Percentiles rank a stretch among this genome's conserved stretches.
Evolutionary conservation across 2,888 invertebrate species (phyloP).

Genomic region (Bombylius major): DNA sequence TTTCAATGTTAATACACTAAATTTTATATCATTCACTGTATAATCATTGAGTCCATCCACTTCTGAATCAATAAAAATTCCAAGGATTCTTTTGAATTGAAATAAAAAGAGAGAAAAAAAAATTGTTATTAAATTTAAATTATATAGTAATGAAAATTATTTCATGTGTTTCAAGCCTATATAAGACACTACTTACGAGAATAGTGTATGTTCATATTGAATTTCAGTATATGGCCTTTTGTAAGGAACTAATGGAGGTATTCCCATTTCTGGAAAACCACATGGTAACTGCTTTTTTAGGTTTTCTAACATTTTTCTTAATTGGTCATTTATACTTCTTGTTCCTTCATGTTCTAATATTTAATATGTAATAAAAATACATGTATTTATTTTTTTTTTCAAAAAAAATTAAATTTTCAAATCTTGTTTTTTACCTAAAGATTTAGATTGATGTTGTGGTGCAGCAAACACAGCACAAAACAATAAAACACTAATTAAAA

Average conservation of each 20-base stretch:
- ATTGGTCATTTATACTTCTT: slow-evolving; percentile 24
- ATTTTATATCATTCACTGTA: slow-evolving; percentile 21
- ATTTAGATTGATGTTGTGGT: no score
- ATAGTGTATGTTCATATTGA: background rate
- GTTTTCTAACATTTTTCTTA: slow-evolving; percentile 26
- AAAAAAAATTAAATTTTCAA: background rate
- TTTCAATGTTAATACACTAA: slow-evolving; percentile 21
- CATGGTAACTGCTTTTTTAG: slow-evolving; percentile 29
- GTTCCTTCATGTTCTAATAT: background rate
- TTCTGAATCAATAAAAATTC: slow-evolving; percentile 22
- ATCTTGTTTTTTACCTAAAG: no score
- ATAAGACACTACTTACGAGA: background rate
- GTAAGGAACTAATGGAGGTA: slow-evolving; percentile 26
- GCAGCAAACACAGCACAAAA: no score
- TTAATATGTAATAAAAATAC: background rate
- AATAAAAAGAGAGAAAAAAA: background rate
- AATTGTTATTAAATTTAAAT: background rate
- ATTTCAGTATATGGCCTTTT: slow-evolving; percentile 5
- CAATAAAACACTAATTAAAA: no score
- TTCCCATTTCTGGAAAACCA: slow-evolving; percentile 22
- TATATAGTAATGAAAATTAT: background rate
- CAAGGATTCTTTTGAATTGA: slow-evolving; percentile 21
- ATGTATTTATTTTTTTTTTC: background rate
- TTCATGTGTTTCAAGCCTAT: no score
- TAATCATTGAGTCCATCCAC: slow-evolving; percentile 25